Conservation (phyloP, 2,797 vertebrate genomes). For the Glossophaga mutica region DNA sequence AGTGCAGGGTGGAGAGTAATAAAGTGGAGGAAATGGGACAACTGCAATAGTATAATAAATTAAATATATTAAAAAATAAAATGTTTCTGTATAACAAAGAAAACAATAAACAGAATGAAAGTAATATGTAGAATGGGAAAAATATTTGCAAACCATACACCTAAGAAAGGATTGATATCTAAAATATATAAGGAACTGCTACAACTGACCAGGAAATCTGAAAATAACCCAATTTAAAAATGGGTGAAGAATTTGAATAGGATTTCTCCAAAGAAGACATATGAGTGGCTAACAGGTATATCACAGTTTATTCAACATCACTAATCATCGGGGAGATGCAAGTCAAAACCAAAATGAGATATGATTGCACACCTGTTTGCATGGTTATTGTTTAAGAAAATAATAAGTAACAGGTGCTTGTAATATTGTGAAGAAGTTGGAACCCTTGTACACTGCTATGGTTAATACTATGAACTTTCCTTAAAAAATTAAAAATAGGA, state of each 20-base stretch:
- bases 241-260: too few relatives aligned
- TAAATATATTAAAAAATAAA: not conserved
- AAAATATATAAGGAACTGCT: not conserved
- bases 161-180: too few relatives aligned
- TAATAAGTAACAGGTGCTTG: not conserved
- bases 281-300: too few relatives aligned
- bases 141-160: too few relatives aligned
- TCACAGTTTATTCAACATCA: too few relatives aligned
- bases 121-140: not conserved
- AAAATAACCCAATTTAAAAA: not conserved
- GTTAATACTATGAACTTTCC: too few relatives aligned
- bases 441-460: too few relatives aligned
- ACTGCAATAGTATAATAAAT: too few relatives aligned
- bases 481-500: not conserved
- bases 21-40: too few relatives aligned
- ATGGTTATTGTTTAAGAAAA: not conserved
- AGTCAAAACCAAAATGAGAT: not conserved
- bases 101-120: not conserved
- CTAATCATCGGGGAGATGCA: not conserved
- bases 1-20: too few relatives aligned
- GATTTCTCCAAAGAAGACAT: too few relatives aligned
- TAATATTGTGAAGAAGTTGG: too few relatives aligned
- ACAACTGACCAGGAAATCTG: not conserved
- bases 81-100: not conserved
- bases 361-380: not conserved